phyloP scores from a whole-genome alignment of 2,113 vertebrate species.

The Lophius piscatorius region DNA sequence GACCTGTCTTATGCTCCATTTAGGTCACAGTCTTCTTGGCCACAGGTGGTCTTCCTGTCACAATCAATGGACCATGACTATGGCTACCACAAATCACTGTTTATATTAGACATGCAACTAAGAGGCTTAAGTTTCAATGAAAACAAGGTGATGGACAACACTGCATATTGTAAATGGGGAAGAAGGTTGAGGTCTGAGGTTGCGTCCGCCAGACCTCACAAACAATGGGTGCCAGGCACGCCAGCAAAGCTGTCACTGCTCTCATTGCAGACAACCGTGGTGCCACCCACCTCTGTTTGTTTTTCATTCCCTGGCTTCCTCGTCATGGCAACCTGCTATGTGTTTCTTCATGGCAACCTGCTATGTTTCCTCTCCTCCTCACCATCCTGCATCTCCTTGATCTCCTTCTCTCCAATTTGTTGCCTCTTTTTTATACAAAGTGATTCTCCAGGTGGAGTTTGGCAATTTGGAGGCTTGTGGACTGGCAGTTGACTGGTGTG shows the following conservation, averaged over 20 bases:
- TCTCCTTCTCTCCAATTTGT: constrained; percentile 53
- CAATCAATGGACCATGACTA: constrained; percentile 42
- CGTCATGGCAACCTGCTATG: constrained; percentile 74
- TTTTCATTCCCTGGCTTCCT: constrained; percentile 68
- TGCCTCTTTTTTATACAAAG: constrained; percentile 64
- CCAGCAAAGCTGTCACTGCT: constrained; percentile 67
- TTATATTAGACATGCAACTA: constrained; percentile 25
- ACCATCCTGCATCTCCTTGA: constrained; percentile 49
- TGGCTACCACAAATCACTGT: constrained; percentile 28
- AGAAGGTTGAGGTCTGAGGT: constrained; percentile 6
- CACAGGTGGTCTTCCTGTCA: constrained; percentile 73
- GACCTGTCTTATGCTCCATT: constrained; percentile 56
- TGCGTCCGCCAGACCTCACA: constrained; percentile 48
- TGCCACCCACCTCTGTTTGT: constrained; percentile 73
- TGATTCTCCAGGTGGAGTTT: constrained; percentile 73
- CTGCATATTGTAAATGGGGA: constrained; percentile 14
- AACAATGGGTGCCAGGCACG: constrained; percentile 51
- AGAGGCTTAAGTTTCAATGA: constrained; percentile 40
- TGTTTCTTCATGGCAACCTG: constrained; percentile 75
- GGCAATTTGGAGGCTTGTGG: constrained; percentile 54
- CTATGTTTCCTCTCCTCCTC: constrained; percentile 51
- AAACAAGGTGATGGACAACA: constrained; percentile 33
- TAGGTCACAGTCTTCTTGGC: constrained; percentile 60
- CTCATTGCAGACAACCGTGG: constrained; percentile 54
- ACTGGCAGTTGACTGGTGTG: constrained; percentile 65